Evolutionary conservation across 2,888 invertebrate genomes (phyloP), one percentile per base, ranked within the genome.

Genomic region (Octonoba sinensis): DNA sequence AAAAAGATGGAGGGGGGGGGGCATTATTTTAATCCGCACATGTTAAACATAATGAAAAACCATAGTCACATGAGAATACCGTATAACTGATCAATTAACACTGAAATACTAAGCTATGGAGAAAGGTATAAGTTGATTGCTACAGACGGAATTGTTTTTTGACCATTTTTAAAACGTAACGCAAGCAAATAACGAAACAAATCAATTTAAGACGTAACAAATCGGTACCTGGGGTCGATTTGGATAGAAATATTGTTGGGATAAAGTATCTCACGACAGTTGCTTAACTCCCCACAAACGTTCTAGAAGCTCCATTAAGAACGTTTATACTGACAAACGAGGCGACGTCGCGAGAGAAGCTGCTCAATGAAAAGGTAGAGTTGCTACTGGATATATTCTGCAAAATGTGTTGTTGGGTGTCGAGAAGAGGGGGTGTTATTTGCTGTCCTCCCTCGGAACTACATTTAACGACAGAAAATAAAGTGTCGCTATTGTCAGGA

Each of bases 261-360:
- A 77, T 77, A 77, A 77, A 77, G 76, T 70, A 77, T 62, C 76
- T 62, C 76, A 64, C 56, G 76, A 77, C 76, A 77, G 69, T 70
- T 64, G 62, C 54, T 69, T 77, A 77, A 77, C 70, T 20, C 76
- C 69, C 76, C 69, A 77, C 76, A 77, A 77, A 77, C 76, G 76
- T 46, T 77, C 70, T 20, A 44, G 76, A 77, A 70, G 69, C 76
- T 69, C 76, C 76, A 77, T 77, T 77, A 77, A 77, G 69, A 70
- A 70, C 76, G 69, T 69, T 77, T 77, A 77, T 77, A 69, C 76
- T 77, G 76, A 77, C 76, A 77, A 77, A 77, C 76, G 76, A 70
- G 69, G 54, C 60, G 54, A 44, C 56, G 73, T 73, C 73, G 64
- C n/a, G 22, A 11, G 54, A n/a, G 54, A 54, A 36, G 56, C 22